Conservation (phyloP, 2,113 vertebrate genomes). For the Rhinoderma darwinii region DNA sequence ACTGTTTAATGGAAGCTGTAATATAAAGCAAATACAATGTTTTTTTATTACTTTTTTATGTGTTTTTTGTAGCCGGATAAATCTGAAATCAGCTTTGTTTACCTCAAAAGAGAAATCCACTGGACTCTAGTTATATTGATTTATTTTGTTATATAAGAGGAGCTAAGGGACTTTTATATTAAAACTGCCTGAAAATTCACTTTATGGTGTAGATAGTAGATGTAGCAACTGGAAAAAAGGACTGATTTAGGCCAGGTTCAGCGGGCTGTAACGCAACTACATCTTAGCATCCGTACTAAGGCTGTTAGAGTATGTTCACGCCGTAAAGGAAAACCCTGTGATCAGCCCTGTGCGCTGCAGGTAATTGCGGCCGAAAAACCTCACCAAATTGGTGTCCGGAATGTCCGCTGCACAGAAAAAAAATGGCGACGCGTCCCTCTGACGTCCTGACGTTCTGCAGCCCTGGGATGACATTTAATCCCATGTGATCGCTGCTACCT, state of each 20-base stretch:
- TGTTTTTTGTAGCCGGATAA: background rate
- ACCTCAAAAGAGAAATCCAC: background rate
- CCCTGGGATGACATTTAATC: too few relatives aligned
- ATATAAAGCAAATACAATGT: constrained; percentile 36
- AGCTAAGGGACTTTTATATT: background rate
- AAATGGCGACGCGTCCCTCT: too few relatives aligned
- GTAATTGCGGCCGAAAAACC: too few relatives aligned
- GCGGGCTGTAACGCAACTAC: background rate
- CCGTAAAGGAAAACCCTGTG: too few relatives aligned
- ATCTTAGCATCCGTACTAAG: background rate
- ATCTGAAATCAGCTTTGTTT: background rate
- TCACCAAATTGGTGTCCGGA: too few relatives aligned
- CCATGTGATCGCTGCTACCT: too few relatives aligned
- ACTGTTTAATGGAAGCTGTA: constrained; percentile 27
- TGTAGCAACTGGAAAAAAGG: background rate
- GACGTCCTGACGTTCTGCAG: too few relatives aligned
- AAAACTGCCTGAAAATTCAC: background rate
- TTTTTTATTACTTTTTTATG: constrained; percentile 9
- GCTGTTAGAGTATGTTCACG: too few relatives aligned
- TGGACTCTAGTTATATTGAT: constrained; percentile 2
- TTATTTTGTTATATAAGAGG: constrained; percentile 13
- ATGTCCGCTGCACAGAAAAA: too few relatives aligned
- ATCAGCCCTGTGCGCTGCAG: too few relatives aligned
- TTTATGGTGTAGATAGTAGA: background rate
- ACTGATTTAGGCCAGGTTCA: background rate